These are phyloP conservation scores for Nothocercus nigrocapillus DNA, from an alignment of 2,113 vertebrate genomes.

Conservation along the genomic window DNA sequence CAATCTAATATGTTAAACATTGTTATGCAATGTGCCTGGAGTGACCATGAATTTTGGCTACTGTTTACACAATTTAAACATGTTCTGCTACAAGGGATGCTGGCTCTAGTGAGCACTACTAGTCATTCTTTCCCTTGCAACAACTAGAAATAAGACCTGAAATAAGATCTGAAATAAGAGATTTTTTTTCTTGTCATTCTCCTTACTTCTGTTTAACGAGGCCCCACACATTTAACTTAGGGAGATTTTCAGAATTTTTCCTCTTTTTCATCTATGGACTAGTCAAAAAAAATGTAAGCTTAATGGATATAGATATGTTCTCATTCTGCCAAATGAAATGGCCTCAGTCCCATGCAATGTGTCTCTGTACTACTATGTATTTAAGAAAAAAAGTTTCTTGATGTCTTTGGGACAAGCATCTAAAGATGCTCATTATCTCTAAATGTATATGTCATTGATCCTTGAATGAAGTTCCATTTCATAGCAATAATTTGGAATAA, in stretches of 20 bases:
- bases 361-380: background rate
- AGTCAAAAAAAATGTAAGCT: background rate
- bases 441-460: fast-evolving
- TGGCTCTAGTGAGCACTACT: background rate
- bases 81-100: fast-evolving
- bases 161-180: background rate
- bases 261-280: background rate
- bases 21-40: background rate
- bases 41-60: background rate
- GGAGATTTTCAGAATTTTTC: background rate
- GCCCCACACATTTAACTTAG: background rate
- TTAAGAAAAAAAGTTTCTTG: background rate
- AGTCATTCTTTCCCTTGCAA: background rate
- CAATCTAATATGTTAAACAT: background rate
- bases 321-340: background rate
- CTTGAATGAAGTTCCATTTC: background rate
- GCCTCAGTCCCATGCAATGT: background rate
- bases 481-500: background rate
- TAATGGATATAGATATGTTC: background rate
- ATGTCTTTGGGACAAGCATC: background rate
- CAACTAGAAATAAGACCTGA: background rate
- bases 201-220: background rate
- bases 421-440: background rate
- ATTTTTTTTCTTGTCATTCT: background rate
- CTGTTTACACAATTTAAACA: background rate